Percentiles rank a stretch among this genome's conserved stretches.
These are phyloP conservation scores for Hippoglossus hippoglossus DNA, from an alignment of 2,797 vertebrate genomes.

Conservation along the genomic window DNA sequence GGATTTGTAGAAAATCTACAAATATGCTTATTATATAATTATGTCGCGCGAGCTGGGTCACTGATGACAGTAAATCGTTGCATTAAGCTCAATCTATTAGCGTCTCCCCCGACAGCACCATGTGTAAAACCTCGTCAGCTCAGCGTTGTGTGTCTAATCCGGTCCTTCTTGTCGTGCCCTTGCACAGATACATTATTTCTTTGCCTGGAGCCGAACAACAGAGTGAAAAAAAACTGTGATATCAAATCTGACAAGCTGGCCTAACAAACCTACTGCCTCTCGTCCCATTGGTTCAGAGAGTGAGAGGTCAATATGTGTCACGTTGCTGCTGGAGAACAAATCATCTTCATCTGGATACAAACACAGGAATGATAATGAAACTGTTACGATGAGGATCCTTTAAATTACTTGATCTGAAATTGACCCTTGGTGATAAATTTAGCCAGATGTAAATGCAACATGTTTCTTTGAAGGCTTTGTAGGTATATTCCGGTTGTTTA, in stretches of 20 bases:
- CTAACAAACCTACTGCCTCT: constrained; percentile 33
- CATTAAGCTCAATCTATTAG: constrained; percentile 52
- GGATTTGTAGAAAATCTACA: constrained; percentile 15
- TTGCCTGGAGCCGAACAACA: constrained; percentile 48
- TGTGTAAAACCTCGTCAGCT: constrained; percentile 55
- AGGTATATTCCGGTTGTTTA: not conserved
- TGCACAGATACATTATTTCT: constrained; percentile 52
- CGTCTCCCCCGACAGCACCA: constrained; percentile 47
- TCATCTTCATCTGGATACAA: constrained; percentile 31
- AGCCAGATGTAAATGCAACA: constrained; percentile 12
- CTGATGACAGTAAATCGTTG: constrained; percentile 36
- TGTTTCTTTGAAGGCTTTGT: not conserved
- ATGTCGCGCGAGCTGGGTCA: constrained; percentile 29
- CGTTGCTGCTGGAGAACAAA: constrained; percentile 43
- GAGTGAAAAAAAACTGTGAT: constrained; percentile 37
- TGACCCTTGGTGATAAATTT: constrained; percentile 26
- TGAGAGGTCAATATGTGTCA: constrained; percentile 29
- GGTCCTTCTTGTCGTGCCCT: constrained; percentile 26
- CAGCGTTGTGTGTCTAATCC: constrained; percentile 56
- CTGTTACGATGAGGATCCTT: constrained; percentile 10
- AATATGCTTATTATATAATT: constrained; percentile 12
- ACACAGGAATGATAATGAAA: constrained; percentile 13
- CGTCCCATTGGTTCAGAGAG: constrained; percentile 30
- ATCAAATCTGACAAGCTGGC: constrained; percentile 57
- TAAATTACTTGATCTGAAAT: constrained; percentile 20